Percentiles rank a stretch among this genome's conserved stretches.
These are phyloP conservation scores for Pogona vitticeps DNA, from an alignment of 2,113 vertebrate genomes.

Conservation along the genomic window DNA sequence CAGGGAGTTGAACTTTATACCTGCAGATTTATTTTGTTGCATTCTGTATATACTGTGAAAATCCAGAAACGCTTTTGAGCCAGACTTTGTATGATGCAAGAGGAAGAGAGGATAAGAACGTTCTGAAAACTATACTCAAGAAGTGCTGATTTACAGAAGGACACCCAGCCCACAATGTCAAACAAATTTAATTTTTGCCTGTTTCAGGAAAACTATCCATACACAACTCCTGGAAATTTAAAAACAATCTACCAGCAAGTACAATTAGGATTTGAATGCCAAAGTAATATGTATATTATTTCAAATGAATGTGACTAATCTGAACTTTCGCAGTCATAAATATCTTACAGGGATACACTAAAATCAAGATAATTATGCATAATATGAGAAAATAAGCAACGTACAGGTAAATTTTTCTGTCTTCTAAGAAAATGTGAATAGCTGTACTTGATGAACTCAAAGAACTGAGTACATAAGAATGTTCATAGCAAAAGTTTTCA, in stretches of 20 bases:
- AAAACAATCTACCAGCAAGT: background rate
- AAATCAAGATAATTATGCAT: background rate
- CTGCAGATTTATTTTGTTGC: too few species aligned
- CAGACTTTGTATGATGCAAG: too few species aligned
- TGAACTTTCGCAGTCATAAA: background rate
- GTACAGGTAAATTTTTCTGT: background rate
- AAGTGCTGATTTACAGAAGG: too few species aligned
- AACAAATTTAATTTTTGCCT: background rate
- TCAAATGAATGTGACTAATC: too few species aligned
- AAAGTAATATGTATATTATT: background rate
- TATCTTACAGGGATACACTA: background rate
- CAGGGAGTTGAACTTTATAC: too few species aligned
- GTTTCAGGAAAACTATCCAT: too few species aligned
- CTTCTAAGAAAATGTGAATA: background rate
- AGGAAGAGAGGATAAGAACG: too few species aligned
- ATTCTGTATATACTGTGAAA: too few species aligned
- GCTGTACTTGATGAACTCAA: background rate
- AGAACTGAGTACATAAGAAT: too few species aligned
- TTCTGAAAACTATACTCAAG: too few species aligned
- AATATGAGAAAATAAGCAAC: background rate
- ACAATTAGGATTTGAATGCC: background rate
- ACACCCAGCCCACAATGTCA: background rate
- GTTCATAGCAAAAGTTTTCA: too few species aligned
- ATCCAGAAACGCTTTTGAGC: too few species aligned
- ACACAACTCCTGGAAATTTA: background rate